Base-by-base conservation (phyloP, 1,140 invertebrate species). In the Lutraria rhynchaena region DNA sequence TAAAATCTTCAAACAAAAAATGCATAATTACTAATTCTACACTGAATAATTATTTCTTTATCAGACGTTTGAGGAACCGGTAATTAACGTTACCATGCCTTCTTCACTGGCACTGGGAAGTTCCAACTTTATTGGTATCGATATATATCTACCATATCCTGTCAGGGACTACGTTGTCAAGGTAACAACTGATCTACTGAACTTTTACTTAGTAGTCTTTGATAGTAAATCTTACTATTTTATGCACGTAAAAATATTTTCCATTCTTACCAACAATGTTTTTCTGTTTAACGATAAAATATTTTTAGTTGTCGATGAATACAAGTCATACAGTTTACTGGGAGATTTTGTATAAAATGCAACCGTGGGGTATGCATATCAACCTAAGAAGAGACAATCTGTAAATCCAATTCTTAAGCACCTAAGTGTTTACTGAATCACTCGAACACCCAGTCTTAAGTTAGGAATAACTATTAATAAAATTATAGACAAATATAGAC, bases 81-180 rank as follows among this genome's bases (percentile, higher is more conserved):
- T 31, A 0, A 86, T 90, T 60, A 90, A 87, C 81, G 83, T 90
- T 11, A 89, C 80, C 1, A 87, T 88, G 17, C 88, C 89, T 3
- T 13, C 57, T 0, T 33, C 55, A 13, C 58, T 91, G 53, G 55
- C 76, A 0, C 80, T 89, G 7, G 90, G 88, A 24, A 76, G 84
- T 3, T 82, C 87, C 3, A 87, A 75, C 0, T 41, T 86, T 4
- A 89, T 87, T 58, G 27, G 65, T 0, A 73, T 90, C n/a, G 87
- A 89, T 69, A 83, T 90, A 60, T 86, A 83, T 61, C 57, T 92
- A 13, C 85, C 86, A 1, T 73, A 85, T 27, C 88, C 87, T 0
- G 74, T 77, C 0, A 83, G 73, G 19, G 31, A 53, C 17, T 77
- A 77, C 27, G 35, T 55, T n/a, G 44, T 77, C 60, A 65, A 67